phyloP scores from a whole-genome alignment of 1,140 invertebrate genomes.

The Rhopalosiphum padi region DNA sequence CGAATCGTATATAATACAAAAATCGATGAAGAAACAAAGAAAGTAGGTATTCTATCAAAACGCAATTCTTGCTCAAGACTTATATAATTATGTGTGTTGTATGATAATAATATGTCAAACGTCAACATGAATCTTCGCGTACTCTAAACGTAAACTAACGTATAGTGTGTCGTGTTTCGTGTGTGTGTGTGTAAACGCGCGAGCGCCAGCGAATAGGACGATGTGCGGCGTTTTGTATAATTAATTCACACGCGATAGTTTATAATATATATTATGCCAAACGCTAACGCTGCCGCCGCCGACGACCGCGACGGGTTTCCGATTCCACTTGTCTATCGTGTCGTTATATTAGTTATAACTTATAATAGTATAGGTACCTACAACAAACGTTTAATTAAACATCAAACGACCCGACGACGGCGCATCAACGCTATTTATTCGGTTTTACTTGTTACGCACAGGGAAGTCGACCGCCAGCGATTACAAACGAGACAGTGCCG shows the following conservation, averaged over 20 bases:
- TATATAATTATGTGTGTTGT: neutral
- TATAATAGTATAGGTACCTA: neutral
- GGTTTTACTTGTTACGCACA: slow-evolving; percentile 23
- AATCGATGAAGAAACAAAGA: neutral
- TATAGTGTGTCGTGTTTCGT: neutral
- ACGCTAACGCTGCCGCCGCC: neutral
- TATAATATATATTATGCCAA: slow-evolving; percentile 18
- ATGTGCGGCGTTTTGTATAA: neutral
- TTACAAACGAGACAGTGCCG: neutral
- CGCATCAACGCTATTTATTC: neutral
- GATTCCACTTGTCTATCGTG: neutral
- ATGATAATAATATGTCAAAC: neutral
- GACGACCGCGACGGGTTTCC: neutral
- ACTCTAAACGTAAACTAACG: neutral
- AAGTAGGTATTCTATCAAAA: neutral
- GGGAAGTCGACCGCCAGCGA: neutral
- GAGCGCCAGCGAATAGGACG: neutral
- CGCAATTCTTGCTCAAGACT: neutral
- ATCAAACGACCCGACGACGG: slow-evolving; percentile 11
- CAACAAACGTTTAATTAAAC: slow-evolving; percentile 39
- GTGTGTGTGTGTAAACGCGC: no score
- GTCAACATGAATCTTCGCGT: neutral
- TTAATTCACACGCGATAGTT: slow-evolving; percentile 28
- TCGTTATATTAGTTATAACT: neutral
- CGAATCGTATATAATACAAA: neutral